These are phyloP conservation scores for Stegastes partitus DNA, from an alignment of 2,113 vertebrate species.

Conservation along the genomic window DNA sequence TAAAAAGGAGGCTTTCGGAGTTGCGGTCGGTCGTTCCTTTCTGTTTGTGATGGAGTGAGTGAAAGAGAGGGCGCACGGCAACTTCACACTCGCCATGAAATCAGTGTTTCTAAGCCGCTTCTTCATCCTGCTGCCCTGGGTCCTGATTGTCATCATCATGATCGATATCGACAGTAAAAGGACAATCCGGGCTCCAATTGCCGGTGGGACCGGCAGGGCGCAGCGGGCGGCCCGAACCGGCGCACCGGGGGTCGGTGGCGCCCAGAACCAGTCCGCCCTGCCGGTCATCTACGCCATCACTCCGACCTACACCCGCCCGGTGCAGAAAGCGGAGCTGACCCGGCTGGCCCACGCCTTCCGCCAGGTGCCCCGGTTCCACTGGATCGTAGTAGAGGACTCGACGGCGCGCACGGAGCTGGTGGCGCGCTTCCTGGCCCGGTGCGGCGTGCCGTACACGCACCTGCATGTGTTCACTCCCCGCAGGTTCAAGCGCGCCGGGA, in stretches of 20 bases:
- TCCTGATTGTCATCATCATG: slow-evolving; percentile 93
- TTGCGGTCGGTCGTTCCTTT: slow-evolving; percentile 13
- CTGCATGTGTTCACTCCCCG: slow-evolving; percentile 94
- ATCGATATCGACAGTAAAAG: slow-evolving; percentile 90
- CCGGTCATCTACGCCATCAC: slow-evolving; percentile 96
- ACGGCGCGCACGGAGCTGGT: slow-evolving; percentile 91
- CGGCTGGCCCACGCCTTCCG: slow-evolving; percentile 94
- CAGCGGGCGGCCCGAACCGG: slow-evolving; percentile 61
- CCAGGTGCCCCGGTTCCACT: slow-evolving; percentile 94
- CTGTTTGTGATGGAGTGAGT: slow-evolving; percentile 68
- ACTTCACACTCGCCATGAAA: slow-evolving; percentile 87
- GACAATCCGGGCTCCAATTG: slow-evolving; percentile 79
- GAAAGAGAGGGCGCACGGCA: slow-evolving; percentile 36
- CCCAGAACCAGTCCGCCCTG: slow-evolving; percentile 76
- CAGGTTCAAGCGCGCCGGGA: slow-evolving; percentile 93
- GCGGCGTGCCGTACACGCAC: slow-evolving; percentile 91
- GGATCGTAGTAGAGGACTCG: slow-evolving; percentile 96
- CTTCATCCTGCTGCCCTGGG: slow-evolving; percentile 94
- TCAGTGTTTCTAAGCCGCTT: slow-evolving; percentile 91
- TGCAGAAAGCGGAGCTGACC: slow-evolving; percentile 98
- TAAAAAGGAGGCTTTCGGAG: slow-evolving; percentile 20
- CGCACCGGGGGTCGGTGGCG: slow-evolving; percentile 36
- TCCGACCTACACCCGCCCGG: slow-evolving; percentile 94
- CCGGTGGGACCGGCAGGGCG: slow-evolving; percentile 59
- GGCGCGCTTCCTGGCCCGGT: slow-evolving; percentile 89